phyloP scores from a whole-genome alignment of 1,140 invertebrate species.

The Frieseomelitta varia region DNA sequence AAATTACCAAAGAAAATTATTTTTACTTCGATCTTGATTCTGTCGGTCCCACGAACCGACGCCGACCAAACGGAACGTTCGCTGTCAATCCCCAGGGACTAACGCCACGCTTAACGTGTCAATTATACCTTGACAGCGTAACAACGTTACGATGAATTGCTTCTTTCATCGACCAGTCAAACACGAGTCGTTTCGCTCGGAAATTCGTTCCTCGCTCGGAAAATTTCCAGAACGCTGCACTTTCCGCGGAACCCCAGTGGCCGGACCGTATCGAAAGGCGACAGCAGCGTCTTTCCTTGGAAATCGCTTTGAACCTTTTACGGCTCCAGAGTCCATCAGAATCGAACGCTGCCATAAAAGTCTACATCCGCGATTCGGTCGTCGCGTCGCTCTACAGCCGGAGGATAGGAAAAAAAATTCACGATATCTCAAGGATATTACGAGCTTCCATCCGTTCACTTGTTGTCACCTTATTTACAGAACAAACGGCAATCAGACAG shows the following conservation, averaged over 20 bases:
- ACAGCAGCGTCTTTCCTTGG: not conserved
- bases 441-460: not conserved
- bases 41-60: too few relatives aligned
- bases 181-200: not conserved
- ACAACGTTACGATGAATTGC: not conserved
- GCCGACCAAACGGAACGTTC: too few relatives aligned
- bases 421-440: not conserved
- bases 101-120: too few relatives aligned
- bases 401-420: not conserved
- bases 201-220: not conserved
- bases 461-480: not conserved
- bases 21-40: too few relatives aligned
- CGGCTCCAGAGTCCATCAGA: slow-evolving; percentile 7
- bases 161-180: not conserved
- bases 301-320: slow-evolving; percentile 20
- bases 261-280: slow-evolving; percentile 11
- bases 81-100: too few relatives aligned
- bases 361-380: not conserved
- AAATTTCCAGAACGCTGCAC: not conserved
- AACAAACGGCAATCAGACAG: not conserved
- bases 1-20: too few relatives aligned
- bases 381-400: not conserved
- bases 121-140: too few relatives aligned
- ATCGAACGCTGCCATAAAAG: slow-evolving; percentile 28
- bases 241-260: not conserved